Conservation (phyloP, 2,797 vertebrate genomes). For the Sciurus vulgaris region DNA sequence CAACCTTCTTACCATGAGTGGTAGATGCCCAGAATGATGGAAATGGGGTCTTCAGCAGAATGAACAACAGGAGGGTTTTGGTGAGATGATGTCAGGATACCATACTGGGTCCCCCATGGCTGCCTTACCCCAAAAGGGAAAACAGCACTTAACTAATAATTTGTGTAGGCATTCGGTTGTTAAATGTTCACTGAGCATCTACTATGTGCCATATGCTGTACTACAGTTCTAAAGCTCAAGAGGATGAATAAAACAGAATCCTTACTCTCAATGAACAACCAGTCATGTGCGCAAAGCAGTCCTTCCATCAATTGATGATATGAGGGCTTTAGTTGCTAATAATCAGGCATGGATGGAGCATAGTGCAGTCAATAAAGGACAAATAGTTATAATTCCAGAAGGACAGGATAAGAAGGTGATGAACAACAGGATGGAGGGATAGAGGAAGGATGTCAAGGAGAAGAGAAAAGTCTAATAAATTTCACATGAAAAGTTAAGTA, state of each 20-base stretch:
- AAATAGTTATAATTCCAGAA: neutral
- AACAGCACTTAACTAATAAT: neutral
- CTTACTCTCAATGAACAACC: neutral
- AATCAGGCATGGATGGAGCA: neutral
- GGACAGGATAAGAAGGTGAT: neutral
- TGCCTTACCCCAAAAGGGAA: neutral
- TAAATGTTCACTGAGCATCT: neutral
- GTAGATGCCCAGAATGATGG: neutral
- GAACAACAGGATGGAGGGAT: neutral
- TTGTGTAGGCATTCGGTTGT: neutral
- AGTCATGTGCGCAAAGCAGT: neutral
- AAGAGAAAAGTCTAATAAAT: neutral
- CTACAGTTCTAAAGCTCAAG: neutral
- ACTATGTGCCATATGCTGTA: fast-evolving
- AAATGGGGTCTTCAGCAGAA: neutral
- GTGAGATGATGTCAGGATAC: too few species aligned
- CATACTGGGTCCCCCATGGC: neutral
- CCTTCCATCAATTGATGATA: neutral
- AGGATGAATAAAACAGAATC: neutral
- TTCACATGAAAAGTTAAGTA: neutral
- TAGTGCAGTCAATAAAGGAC: neutral
- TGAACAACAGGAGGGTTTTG: neutral
- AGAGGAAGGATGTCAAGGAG: neutral
- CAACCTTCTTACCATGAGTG: neutral
- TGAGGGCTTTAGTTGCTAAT: neutral